These are phyloP conservation scores for Cichladusa arquata DNA, from an alignment of 2,113 vertebrate genomes.

Conservation along the genomic window DNA sequence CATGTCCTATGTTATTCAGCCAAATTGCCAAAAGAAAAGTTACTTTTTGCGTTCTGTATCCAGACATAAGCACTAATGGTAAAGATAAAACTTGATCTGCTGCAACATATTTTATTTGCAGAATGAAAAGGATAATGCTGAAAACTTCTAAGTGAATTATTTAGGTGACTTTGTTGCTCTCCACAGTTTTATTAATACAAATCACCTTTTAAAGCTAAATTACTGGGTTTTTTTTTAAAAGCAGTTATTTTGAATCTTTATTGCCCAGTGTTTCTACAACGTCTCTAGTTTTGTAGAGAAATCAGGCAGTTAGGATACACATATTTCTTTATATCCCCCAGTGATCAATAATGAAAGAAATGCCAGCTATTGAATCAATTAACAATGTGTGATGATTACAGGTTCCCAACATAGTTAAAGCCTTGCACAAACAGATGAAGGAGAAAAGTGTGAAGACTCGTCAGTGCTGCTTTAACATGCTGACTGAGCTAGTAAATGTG, in stretches of 20 bases:
- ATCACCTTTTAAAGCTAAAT: background rate
- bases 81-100: background rate
- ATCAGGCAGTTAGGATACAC: background rate
- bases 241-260: background rate
- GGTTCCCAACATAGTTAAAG: conserved; percentile 98
- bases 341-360: background rate
- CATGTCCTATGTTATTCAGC: background rate
- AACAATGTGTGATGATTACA: conserved; percentile 71
- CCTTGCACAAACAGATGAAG: conserved; percentile 98
- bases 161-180: background rate
- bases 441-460: conserved; percentile 98
- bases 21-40: background rate
- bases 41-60: background rate
- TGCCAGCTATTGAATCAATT: background rate
- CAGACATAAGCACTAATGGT: background rate
- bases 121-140: background rate
- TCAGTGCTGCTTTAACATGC: conserved; percentile 99
- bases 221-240: background rate
- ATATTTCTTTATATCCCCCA: background rate
- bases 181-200: background rate
- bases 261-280: background rate
- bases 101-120: background rate
- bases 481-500: conserved; percentile 96
- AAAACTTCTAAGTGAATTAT: background rate
- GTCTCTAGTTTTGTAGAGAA: background rate